Base-by-base conservation (phyloP, 2,888 invertebrate species). In the Graphium colonna region DNA sequence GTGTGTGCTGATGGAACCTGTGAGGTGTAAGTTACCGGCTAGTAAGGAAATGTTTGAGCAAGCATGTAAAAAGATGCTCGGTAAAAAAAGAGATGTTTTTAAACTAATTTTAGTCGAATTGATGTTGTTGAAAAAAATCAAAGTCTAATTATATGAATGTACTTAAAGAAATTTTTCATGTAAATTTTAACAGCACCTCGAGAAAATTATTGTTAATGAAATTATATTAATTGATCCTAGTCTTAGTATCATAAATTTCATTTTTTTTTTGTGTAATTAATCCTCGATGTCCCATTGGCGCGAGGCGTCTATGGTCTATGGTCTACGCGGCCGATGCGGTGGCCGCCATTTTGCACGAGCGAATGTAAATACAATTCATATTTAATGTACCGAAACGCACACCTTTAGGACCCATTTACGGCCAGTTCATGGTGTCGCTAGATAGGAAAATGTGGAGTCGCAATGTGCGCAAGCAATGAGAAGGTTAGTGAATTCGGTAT, bases 111-210 rank as follows among this genome's bases (percentile, higher is more conserved):
- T 88, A 89, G 88, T 87, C 82, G 79, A 85, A 88, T 88, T 80
- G 88, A 87, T 88, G 87, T 88, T 89, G 87, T 88, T 88, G 64
- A 81, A 79, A 81, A 86, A 81, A 86, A 83, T 83, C 78, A 83
- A 53, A 87, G 85, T 87, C 84, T 86, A 83, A 85, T 79, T 79
- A 79, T 73, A 33, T 83, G 84, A n/a, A 81, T 85, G 88, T 88
- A 88, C 88, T 89, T 88, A 33, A 33, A 33, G 3, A 89, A 81
- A 82, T 64, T 79, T 75, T 84, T 86, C 85, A 84, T 86, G 87
- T 87, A 86, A 87, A 87, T 82, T 84, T 75, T 79, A 76, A 78
- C 73, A 75, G 84, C 88, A 88, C 87, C 76, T 83, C 74, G 78
- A 77, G 66, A 75, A 79, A 75, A 75, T 67, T 79, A 80, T 81